Base-by-base conservation (phyloP, 2,113 vertebrate genomes). In the Okapia johnstoni region DNA sequence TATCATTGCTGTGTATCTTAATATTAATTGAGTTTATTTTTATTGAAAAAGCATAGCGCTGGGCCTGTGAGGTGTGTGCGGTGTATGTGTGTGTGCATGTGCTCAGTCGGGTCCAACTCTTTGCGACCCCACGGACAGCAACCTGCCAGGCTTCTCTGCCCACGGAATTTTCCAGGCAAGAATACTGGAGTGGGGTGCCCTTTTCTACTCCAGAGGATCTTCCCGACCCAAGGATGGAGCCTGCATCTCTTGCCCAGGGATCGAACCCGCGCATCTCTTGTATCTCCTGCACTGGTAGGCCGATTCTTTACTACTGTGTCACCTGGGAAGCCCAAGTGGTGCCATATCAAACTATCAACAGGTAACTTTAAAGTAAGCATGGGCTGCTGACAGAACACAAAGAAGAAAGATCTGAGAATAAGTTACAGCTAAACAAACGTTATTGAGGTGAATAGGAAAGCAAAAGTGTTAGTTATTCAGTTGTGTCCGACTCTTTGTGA, bases 11-110 rank as follows among this genome's bases (percentile, higher is more conserved):
- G 16, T 30, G 7, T 96, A 54, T 93, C 55, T 97, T 46, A 94
- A 90, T 86, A 77, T 96, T 97, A 97, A 73, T n/a, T 96, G 40
- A 30, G 40, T 91, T 95, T 93, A 91, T 54, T 83, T 79, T 88
- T 87, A 94, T 60, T 93, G 92, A 86, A 96, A 96, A 87, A 63
- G 8, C 25, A 85, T 83, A 11, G 92, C 89, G 40, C 19, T 54
- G 14, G 43, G 36, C 5, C 23, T 63, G 36, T 28, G 26, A 7
- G 17, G 30, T 23, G 17, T 54, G 17, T 1, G 0, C 55, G 17
- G 14, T 43, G 8, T 61, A 33, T 73, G 25, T 36, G 52, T 36
- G 43, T 23, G 43, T 17, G 23, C 11, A 1, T 26, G 40, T 43
- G 70, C 40, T 43, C 3, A 4, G 23, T 26, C 0, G 0, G 21